Evolutionary conservation across 2,888 invertebrate species (phyloP), one percentile per base, ranked within the genome.

Genomic region (Thecophora atra): DNA sequence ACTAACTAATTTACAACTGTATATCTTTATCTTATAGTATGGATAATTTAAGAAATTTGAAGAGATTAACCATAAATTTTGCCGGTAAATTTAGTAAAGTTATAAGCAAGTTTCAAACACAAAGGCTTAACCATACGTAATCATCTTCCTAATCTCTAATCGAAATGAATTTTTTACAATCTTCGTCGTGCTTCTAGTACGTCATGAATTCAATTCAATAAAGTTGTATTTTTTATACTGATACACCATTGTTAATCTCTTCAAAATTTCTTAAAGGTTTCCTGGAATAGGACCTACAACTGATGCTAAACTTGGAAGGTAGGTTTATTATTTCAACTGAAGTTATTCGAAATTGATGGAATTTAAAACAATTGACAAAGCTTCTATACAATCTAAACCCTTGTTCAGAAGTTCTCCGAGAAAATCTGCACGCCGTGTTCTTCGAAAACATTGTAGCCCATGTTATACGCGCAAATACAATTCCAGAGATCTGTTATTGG

Each of bases 261-360:
- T 84, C 85, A 85, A 81, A 78, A 81, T 82, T 79, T 81, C 78
- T 81, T 80, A 84, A 85, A 85, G 85, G 86, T 86, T 82, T 85
- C 84, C 86, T 85, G 85, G 85, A 86, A 84, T 82, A 86, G 85
- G 81, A 85, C 82, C 85, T 84, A 84, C 85, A 85, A 86, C 85
- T 86, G 85, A 86, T 85, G 84, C 83, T 80, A 81, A 80, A 79
- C 78, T 79, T 80, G 78, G 78, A 81, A 83, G 84, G 83, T 84
- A 81, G 82, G 84, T 83, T 76, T 6, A 37, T 11, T 11, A 37
- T 37, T 37, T 37, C 6, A 37, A 2, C 11, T 37, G 11, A 37
- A 37, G 6, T 37, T 37, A 30, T 30, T 30, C 30, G 4, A 4
- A 30, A 30, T 6, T 6, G 8, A 8, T 30, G 4, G 8, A 30